Evolutionary conservation across 2,113 vertebrate species (phyloP), one percentile per base, ranked within the genome.

Genomic region (Gymnocephalus cernua): DNA sequence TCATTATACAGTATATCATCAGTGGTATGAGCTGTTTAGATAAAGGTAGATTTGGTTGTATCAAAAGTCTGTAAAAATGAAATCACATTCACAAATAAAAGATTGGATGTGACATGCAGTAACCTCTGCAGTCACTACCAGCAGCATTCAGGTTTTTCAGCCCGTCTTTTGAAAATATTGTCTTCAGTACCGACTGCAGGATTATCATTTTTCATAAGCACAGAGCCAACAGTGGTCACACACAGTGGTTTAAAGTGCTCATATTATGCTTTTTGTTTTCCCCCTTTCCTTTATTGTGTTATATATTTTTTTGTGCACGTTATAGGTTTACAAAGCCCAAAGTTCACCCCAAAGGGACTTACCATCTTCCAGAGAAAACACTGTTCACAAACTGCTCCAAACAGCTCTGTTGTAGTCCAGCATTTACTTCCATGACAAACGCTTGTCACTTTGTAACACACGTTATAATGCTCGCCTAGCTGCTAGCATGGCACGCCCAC

Each of bases 81-180:
- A 67, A 74, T 82, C 53, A 75, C 64, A 75, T 59, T 54, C 23
- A 25, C 45, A 62, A 44, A 74, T 57, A 23, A 79, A 61, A 75
- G 38, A 58, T 4, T 66, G 57, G 57, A 73, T 53, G 41, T 57
- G 50, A 79, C 11, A 67, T 6, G 38, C 10, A 41, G 38, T 41
- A 41, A 41, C 38, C 38, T 11, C 38, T 41, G 38, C 10, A 41
- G 13, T 73, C 35, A 73, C 51, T 61, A 78, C 1, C 38, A 51
- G 23, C 71, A 71, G 35, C 6, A 23, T 11, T 13, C 58, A 27
- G 10, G 6, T 29, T 29, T 51, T 72, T 47, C 48, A 71, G 58
- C 64, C 59, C 18, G 9, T 57, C 32, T 64, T 0, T 45, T 25
- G 2, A 63, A 69, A 51, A 68, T 3, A 0, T 47, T 63, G 58